Conservation (phyloP, 2,888 invertebrate species). For the Ctena decussata region DNA sequence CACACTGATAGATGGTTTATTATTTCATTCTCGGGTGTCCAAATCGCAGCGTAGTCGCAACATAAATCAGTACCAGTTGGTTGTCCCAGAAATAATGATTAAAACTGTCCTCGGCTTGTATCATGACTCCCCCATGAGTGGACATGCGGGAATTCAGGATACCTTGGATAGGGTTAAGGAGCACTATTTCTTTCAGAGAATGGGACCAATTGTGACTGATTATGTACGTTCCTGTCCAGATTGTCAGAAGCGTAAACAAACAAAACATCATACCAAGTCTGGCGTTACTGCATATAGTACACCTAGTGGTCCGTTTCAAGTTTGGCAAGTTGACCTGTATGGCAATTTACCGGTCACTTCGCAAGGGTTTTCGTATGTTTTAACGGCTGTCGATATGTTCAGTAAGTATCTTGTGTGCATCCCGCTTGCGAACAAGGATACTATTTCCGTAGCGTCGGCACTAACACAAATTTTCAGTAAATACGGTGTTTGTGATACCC, state of each 20-base stretch:
- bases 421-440: conserved; percentile 44
- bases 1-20: neutral
- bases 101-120: neutral
- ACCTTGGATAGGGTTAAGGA: neutral
- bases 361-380: too few relatives aligned
- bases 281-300: too few relatives aligned
- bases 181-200: neutral
- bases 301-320: too few relatives aligned
- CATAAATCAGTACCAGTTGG: neutral
- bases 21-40: neutral
- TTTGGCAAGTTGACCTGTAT: too few relatives aligned
- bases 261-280: too few relatives aligned
- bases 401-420: too few relatives aligned
- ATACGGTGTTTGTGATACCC: too few relatives aligned
- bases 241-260: too few relatives aligned
- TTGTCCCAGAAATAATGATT: neutral
- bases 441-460: conserved; percentile 39
- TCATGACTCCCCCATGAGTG: neutral
- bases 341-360: too few relatives aligned
- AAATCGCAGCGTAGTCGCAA: neutral
- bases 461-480: too few relatives aligned
- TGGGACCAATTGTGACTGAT: neutral
- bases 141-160: neutral
- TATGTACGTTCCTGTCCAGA: neutral
- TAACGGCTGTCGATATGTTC: too few relatives aligned